phyloP scores from a whole-genome alignment of 1,140 invertebrate genomes.

The Drosophila takahashii region DNA sequence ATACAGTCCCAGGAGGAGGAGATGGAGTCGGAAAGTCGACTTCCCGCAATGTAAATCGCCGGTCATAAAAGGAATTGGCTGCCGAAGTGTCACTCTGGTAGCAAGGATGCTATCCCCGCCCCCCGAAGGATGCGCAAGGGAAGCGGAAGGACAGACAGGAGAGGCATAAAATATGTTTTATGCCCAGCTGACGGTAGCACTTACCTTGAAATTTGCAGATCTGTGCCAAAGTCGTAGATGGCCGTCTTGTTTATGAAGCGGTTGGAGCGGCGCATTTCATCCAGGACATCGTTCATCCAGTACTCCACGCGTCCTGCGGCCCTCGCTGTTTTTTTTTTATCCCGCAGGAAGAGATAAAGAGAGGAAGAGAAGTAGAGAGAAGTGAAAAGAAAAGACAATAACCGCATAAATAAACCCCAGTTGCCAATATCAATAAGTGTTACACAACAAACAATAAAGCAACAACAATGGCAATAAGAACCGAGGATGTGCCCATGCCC shows the following conservation, averaged over 20 bases:
- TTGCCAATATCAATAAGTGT: slow-evolving; percentile 83
- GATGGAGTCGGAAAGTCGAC: slow-evolving; percentile 16
- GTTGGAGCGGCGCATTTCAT: slow-evolving; percentile 94
- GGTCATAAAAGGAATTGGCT: slow-evolving; percentile 73
- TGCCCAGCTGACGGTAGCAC: slow-evolving; percentile 55
- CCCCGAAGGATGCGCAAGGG: slow-evolving; percentile 11
- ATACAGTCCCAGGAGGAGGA: slow-evolving; percentile 61
- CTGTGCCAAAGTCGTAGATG: slow-evolving; percentile 93
- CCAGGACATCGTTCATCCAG: slow-evolving; percentile 94
- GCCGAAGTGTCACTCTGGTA: slow-evolving; percentile 44
- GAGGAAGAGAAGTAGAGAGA: not conserved
- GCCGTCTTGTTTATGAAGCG: slow-evolving; percentile 94
- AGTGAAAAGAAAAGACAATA: slow-evolving; percentile 59
- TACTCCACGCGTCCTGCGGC: slow-evolving; percentile 92
- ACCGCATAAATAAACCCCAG: slow-evolving; percentile 82
- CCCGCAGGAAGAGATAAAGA: not conserved
- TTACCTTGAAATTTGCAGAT: slow-evolving; percentile 86
- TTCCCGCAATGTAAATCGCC: slow-evolving; percentile 70
- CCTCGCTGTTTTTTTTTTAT: slow-evolving; percentile 72
- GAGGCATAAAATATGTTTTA: slow-evolving; percentile 64
- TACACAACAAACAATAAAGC: slow-evolving; percentile 78
- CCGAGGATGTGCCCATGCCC: slow-evolving; percentile 38
- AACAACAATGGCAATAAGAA: slow-evolving; percentile 43
- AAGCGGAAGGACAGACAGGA: slow-evolving; percentile 3
- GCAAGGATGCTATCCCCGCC: not conserved